A percentile compares a stretch with the other conserved stretches of the same genome.
Evolutionary conservation across 2,797 vertebrate genomes (phyloP).

Genomic region (Diplodus sargus): DNA sequence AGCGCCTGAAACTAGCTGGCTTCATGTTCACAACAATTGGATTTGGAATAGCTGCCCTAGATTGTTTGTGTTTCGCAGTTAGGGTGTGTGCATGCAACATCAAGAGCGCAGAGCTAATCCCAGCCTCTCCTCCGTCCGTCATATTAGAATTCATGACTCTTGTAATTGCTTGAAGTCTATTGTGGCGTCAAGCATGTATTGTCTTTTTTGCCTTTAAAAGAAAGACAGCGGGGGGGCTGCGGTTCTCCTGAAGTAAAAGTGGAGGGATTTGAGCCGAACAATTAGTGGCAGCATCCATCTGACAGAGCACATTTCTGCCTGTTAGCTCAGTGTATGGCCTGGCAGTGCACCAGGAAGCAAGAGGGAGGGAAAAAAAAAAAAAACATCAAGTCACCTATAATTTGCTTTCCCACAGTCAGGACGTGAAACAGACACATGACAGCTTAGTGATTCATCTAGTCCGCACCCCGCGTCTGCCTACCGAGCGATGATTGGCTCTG

Average conservation of each 20-base stretch:
- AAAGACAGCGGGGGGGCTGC: constrained; percentile 46
- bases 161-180: constrained; percentile 71
- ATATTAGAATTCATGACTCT: constrained; percentile 76
- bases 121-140: constrained; percentile 65
- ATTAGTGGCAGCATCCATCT: constrained; percentile 76
- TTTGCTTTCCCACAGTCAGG: constrained; percentile 76
- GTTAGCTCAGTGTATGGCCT: constrained; percentile 76
- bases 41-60: constrained; percentile 84
- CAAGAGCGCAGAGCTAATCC: constrained; percentile 72
- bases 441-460: constrained; percentile 80
- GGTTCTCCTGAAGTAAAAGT: constrained; percentile 60
- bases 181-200: constrained; percentile 60
- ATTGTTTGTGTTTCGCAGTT: constrained; percentile 81
- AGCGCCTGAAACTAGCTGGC: constrained; percentile 82
- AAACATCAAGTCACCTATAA: constrained; percentile 82
- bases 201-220: constrained; percentile 41
- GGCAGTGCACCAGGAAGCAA: constrained; percentile 67
- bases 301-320: constrained; percentile 74
- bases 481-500: constrained; percentile 77
- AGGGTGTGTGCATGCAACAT: constrained; percentile 61
- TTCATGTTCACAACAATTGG: constrained; percentile 86
- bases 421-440: constrained; percentile 81
- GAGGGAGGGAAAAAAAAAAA: constrained; percentile 44
- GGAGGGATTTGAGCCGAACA: constrained; percentile 69
- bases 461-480: constrained; percentile 61